Conservation (phyloP, 1,140 invertebrate genomes). For the Conopomorpha cramerella region DNA sequence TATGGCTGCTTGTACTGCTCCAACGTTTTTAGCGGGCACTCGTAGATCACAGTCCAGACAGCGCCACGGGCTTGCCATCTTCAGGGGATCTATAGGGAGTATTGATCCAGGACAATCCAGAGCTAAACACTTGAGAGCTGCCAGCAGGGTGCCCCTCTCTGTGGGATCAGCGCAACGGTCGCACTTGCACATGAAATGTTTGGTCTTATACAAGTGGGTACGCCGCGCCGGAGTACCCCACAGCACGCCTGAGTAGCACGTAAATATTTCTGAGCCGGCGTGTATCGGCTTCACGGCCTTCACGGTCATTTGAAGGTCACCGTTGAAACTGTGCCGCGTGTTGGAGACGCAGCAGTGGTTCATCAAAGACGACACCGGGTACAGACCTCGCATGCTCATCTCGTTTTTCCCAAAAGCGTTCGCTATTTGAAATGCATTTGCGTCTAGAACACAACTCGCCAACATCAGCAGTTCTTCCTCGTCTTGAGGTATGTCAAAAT, state of each 20-base stretch:
- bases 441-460: slow-evolving; percentile 69
- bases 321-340: slow-evolving; percentile 68
- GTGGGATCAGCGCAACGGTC: slow-evolving; percentile 71
- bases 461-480: slow-evolving; percentile 67
- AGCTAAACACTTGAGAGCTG: slow-evolving; percentile 56
- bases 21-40: slow-evolving; percentile 41
- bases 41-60: slow-evolving; percentile 52
- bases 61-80: slow-evolving; percentile 41
- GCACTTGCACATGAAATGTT: slow-evolving; percentile 77
- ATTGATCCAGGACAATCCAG: slow-evolving; percentile 44
- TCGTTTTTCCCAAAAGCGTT: slow-evolving; percentile 45
- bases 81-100: slow-evolving; percentile 46
- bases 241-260: slow-evolving; percentile 72
- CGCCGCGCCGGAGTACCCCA: slow-evolving; percentile 73
- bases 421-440: slow-evolving; percentile 75
- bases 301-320: slow-evolving; percentile 64
- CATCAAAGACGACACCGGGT: slow-evolving; percentile 72
- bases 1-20: slow-evolving; percentile 40
- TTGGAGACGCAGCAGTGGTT: slow-evolving; percentile 80
- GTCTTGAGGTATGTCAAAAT: slow-evolving; percentile 58
- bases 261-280: slow-evolving; percentile 70
- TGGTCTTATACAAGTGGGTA: slow-evolving; percentile 69
- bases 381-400: slow-evolving; percentile 69
- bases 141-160: slow-evolving; percentile 58
- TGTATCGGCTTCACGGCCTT: slow-evolving; percentile 66